phyloP scores from a whole-genome alignment of 1,140 invertebrate species.

The Drosophila rhopaloa region DNA sequence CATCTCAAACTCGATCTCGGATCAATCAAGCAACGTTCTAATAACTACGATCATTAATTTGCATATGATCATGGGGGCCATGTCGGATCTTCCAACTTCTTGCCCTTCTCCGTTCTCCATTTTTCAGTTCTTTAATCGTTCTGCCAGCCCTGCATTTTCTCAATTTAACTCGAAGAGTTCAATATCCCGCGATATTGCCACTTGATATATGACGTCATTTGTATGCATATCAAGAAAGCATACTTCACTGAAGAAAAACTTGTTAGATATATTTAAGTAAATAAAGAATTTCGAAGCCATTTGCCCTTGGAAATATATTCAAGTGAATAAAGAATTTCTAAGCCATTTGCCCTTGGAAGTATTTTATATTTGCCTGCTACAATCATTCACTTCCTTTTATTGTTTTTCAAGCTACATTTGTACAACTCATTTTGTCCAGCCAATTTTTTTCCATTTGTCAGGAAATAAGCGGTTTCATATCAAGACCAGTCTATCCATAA shows the following conservation, averaged over 20 bases:
- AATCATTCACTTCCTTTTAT: not conserved
- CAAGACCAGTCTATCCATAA: too few species aligned
- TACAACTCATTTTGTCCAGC: not conserved
- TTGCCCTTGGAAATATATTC: too few species aligned
- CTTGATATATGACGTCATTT: slow-evolving; percentile 70
- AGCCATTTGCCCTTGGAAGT: too few species aligned
- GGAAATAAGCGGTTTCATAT: too few species aligned
- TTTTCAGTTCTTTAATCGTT: slow-evolving; percentile 25
- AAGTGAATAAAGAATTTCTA: too few species aligned
- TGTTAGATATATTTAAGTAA: too few species aligned
- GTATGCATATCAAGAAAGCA: slow-evolving; percentile 13
- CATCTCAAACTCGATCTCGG: slow-evolving; percentile 22
- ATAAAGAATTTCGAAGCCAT: too few species aligned
- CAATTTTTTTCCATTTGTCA: too few species aligned
- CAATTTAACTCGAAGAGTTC: slow-evolving; percentile 28
- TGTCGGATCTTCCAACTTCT: slow-evolving; percentile 27
- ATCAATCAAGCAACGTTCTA: slow-evolving; percentile 42
- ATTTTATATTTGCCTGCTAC: too few species aligned
- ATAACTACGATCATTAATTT: slow-evolving; percentile 45
- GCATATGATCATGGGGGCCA: slow-evolving; percentile 22
- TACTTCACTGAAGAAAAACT: slow-evolving; percentile 10
- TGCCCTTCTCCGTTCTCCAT: slow-evolving; percentile 1
- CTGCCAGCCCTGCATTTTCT: slow-evolving; percentile 9
- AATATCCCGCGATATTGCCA: slow-evolving; percentile 43
- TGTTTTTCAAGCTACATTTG: not conserved